Base-by-base conservation (phyloP, 1,140 invertebrate species). In the Bombus polaris region DNA sequence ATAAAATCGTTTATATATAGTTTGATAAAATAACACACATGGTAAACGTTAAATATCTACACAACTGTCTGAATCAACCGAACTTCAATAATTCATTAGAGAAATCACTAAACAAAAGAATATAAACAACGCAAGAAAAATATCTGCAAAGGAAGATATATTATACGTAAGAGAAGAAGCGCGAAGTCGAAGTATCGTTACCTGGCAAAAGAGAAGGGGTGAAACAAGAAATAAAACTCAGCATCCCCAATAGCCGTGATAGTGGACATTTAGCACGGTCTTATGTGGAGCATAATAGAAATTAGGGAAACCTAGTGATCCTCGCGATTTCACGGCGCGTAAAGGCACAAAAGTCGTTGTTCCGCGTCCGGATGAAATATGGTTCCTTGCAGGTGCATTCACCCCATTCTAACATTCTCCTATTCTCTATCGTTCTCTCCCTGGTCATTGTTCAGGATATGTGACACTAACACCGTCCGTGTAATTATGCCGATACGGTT, bases 401-500 rank as follows among this genome's bases (percentile, higher is more conserved):
- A 76, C 87, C 71, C 86, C 71, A 80, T 25, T 28, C 39, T 10
- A 4, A 15, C 71, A n/a, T 32, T 12, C 37, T 70, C 83, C 79
- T 79, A 66, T 87, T 86, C 84, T 22, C 28, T 12, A 12, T 88
- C 12, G 4, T 13, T 8, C 75, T 10, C 25, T 28, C 10, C 75
- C 35, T 13, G 65, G 72, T 71, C 84, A 92, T 92, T 92, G 92
- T 93, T 87, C 87, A 80, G 83, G 87, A 91, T 85, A 80, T 90
- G 91, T 89, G 91, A 92, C 91, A 90, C 93, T 88, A 91, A 93
- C 92, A 86, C 89, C 87, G 77, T 90, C 91, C 93, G 92, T 93
- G 93, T 94, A 94, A 94, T 94, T 93, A 93, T 94, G 90, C 72
- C 77, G 88, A 90, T 88, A 90, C 89, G 89, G 81, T 86, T 78